These are phyloP conservation scores for Papilio xuthus DNA, from an alignment of 1,140 invertebrate genomes.

Conservation along the genomic window DNA sequence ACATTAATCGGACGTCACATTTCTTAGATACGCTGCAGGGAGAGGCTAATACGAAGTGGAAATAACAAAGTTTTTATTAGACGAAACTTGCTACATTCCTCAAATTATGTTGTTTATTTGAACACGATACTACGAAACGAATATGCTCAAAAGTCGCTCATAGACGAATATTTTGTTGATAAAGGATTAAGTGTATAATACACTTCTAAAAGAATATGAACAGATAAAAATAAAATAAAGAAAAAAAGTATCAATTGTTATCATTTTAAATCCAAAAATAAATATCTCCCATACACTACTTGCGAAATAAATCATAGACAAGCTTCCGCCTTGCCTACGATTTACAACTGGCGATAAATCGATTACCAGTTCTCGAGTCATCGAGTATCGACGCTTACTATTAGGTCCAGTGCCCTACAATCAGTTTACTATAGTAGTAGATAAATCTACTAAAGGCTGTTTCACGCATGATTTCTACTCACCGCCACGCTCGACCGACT, in stretches of 20 bases:
- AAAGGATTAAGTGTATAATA: background rate
- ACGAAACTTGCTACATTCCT: slow-evolving; percentile 12
- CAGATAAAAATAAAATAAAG: background rate
- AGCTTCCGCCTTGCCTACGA: slow-evolving; percentile 24
- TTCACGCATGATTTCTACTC: slow-evolving; percentile 64
- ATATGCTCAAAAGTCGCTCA: background rate
- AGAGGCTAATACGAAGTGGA: slow-evolving; percentile 18
- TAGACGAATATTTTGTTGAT: too few species aligned
- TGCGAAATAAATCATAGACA: slow-evolving; percentile 1
- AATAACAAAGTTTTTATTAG: slow-evolving; percentile 36
- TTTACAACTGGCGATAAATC: slow-evolving; percentile 26
- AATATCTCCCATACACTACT: background rate
- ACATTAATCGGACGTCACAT: slow-evolving; percentile 74
- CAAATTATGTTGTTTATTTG: background rate
- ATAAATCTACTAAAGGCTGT: slow-evolving; percentile 59
- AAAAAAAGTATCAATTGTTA: background rate
- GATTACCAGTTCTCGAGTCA: slow-evolving; percentile 37
- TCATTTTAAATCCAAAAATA: background rate
- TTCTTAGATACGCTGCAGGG: slow-evolving; percentile 42
- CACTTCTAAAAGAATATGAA: background rate
- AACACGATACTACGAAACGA: slow-evolving; percentile 1
- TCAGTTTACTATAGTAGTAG: slow-evolving; percentile 43
- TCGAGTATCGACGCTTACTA: slow-evolving; percentile 23
- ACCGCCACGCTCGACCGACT: slow-evolving; percentile 60
- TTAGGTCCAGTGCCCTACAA: slow-evolving; percentile 44